Evolutionary conservation across 1,140 invertebrate species (phyloP), one percentile per base, ranked within the genome.

Genomic region (Phenacoccus solenopsis): DNA sequence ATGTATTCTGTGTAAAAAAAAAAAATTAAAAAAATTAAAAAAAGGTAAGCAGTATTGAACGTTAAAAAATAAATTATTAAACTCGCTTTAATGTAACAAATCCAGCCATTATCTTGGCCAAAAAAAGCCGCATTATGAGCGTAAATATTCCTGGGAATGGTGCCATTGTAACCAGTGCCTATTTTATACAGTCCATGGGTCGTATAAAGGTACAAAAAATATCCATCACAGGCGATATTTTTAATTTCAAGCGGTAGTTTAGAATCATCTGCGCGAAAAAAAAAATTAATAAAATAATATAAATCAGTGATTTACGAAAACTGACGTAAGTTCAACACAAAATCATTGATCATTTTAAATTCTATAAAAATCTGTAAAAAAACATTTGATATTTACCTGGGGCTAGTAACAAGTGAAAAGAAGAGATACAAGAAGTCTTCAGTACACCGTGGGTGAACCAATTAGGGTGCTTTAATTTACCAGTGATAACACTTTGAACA

Each of bases 101-200:
- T 64, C 59, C 59, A 64, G 4, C 59, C 59, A 64, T 64, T 64
- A 4, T 64, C 59, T 24, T 25, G 59, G 9, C 13, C 59, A 22
- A 64, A 64, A 24, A 64, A 64, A 5, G 59, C 59, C 9, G 59
- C 20, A 27, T 64, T 64, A 64, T 27, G 25, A 64, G 85, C 79
- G 78, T 94, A 94, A 35, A 95, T 80, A 78, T 92, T 89, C 28
- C 92, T 93, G 81, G 89, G 90, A 72, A 94, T 85, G 12, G 94
- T 94, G 73, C 89, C 91, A 38, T 89, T 88, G 80, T 93, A 96
- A 21, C 95, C 94, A 73, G 93, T 93, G 7, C 94, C 94, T 74
- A 98, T 87, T 82, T 97, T 96, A 30, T 91, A 82, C 61, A 96
- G 81, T 9, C 92, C 88, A 75, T 85, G 88, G 0, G 86, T 85